Percentiles rank a stretch among this genome's conserved stretches.
phyloP scores from a whole-genome alignment of 2,797 vertebrate genomes.

The Pangasius krempfi region DNA sequence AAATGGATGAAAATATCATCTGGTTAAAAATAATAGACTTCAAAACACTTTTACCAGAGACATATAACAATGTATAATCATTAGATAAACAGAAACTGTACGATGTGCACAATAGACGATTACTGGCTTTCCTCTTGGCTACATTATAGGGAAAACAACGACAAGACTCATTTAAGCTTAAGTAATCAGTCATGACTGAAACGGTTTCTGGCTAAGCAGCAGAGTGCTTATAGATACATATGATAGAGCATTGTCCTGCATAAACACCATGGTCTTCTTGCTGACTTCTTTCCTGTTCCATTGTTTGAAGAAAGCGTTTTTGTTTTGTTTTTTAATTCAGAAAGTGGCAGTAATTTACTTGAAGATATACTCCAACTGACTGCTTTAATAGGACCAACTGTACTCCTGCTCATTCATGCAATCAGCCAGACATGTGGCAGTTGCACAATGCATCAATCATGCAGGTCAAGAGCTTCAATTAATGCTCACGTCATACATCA shows the following conservation, averaged over 20 bases:
- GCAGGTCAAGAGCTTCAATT: background rate
- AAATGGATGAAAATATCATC: background rate
- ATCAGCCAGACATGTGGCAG: background rate
- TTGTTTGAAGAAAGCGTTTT: background rate
- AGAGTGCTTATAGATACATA: background rate
- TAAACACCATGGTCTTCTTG: background rate
- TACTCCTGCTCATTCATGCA: background rate
- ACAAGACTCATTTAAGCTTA: background rate
- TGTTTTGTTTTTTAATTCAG: background rate
- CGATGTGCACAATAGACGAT: background rate
- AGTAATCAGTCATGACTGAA: background rate
- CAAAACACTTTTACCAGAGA: background rate
- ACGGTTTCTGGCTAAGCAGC: background rate
- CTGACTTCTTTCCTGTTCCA: background rate
- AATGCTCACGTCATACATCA: background rate
- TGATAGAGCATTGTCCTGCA: background rate
- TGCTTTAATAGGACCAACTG: background rate
- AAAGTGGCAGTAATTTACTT: background rate
- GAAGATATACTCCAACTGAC: background rate
- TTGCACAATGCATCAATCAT: background rate
- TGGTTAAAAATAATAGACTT: background rate
- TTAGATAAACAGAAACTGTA: background rate
- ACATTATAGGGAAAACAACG: background rate
- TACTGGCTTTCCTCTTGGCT: background rate
- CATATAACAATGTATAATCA: background rate